Percentiles rank a stretch among this genome's conserved stretches.
Conservation (phyloP, 2,113 vertebrate genomes). For the Tyrannus savana region DNA sequence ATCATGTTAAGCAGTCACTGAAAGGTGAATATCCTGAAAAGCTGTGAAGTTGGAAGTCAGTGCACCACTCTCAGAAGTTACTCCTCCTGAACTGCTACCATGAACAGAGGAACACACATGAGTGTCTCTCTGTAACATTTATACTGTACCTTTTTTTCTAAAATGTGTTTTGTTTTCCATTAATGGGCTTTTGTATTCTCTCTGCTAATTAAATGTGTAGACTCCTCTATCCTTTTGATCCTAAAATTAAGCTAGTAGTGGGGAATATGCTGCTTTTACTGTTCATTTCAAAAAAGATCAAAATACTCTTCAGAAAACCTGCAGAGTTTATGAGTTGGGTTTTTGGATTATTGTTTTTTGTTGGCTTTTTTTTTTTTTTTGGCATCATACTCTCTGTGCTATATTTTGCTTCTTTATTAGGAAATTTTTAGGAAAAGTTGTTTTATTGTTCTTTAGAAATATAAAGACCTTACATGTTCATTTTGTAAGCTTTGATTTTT, state of each 20-base stretch:
- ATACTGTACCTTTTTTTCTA: not conserved
- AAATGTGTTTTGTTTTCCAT: not conserved
- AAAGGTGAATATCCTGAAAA: constrained; percentile 10
- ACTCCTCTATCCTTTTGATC: not conserved
- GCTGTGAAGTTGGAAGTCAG: not conserved
- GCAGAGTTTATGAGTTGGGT: not conserved
- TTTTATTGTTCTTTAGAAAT: not conserved
- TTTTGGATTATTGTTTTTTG: not conserved
- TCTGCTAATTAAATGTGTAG: not conserved
- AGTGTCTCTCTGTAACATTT: not conserved
- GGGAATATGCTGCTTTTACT: not conserved
- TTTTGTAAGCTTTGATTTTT: not conserved
- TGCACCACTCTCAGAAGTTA: not conserved
- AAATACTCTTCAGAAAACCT: constrained; percentile 3
- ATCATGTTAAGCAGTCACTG: not conserved
- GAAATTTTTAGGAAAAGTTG: not conserved
- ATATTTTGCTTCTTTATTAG: not conserved
- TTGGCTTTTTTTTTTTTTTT: not conserved
- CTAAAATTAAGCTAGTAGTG: not conserved
- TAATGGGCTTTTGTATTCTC: not conserved
- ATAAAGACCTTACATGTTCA: not conserved
- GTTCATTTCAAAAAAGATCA: not conserved
- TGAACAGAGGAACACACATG: not conserved
- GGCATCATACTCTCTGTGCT: not conserved
- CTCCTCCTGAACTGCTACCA: not conserved